Evolutionary conservation across 1,140 invertebrate genomes (phyloP), one percentile per base, ranked within the genome.

Genomic region (Myzus persicae): DNA sequence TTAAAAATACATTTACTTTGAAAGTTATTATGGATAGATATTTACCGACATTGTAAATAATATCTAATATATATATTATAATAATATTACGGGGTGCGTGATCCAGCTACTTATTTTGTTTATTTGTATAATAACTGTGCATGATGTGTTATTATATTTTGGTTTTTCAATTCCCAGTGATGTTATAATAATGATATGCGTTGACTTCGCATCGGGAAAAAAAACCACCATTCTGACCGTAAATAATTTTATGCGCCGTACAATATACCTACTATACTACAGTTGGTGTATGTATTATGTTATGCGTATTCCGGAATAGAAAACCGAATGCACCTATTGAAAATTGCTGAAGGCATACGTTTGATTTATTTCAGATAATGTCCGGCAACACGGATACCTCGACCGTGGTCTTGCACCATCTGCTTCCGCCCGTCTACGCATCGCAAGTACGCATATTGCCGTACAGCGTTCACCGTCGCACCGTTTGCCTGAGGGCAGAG

Each of bases 401-500:
- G 94, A 96, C 97, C 67, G 97, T 97, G 94, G 97, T 97, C 92
- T 96, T 97, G 94, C 96, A 97, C 94, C 96, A 96, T 89, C 95
- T 99, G 94, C 96, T 97, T 93, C 97, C 97, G 44, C 97, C 98
- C 44, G 96, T 98, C 91, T 97, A 98, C 95, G 97, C 97, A 11
- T 97, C 96, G 88, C 97, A 97, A 95, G 96, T 98, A 44, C 96
- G 98, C 40, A 97, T 98, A 94, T 95, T 98, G 84, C 98, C 98
- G 20, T 98, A 97, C 96, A 98, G 97, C 94, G 96, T 97, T 81
- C 97, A 98, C 94, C 96, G 96, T 8, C 96, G 98, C 54, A 98
- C 98, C 0, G 97, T 98, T 81, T 98, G 98, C 95, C 97, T 99
- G 96, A 95, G 98, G 90, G 97, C 98, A 26, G 98, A 98, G 95